A percentile compares a stretch with the other conserved stretches of the same genome.
Evolutionary conservation across 1,140 invertebrate species (phyloP).

Genomic region (Augochlora pura): DNA sequence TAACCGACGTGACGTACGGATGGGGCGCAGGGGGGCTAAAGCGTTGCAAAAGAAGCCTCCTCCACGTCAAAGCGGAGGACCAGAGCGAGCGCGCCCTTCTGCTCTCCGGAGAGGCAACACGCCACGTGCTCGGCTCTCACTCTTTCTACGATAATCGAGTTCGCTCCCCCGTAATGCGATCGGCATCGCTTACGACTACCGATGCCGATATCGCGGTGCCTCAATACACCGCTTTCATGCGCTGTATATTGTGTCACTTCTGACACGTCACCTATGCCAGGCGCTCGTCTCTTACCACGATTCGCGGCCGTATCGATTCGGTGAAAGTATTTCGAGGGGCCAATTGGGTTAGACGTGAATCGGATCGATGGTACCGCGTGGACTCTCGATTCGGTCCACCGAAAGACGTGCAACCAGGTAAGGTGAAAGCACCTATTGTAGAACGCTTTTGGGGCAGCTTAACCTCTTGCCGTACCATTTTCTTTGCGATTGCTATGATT

Average conservation of each 20-base stretch:
- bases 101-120: slow-evolving; percentile 5
- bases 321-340: slow-evolving; percentile 20
- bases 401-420: no score
- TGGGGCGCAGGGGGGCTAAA: slow-evolving; percentile 32
- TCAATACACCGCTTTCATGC: neutral
- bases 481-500: no score
- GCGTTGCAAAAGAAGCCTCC: slow-evolving; percentile 64
- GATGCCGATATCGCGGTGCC: slow-evolving; percentile 32
- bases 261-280: neutral
- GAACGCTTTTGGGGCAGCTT: no score
- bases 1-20: neutral
- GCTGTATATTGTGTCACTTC: slow-evolving; percentile 3
- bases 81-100: neutral
- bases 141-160: slow-evolving; percentile 61
- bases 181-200: slow-evolving; percentile 30
- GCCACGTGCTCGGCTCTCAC: slow-evolving; percentile 43
- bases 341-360: neutral
- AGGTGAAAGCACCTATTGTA: no score
- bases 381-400: neutral
- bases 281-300: neutral
- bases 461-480: no score
- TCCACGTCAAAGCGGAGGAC: slow-evolving; percentile 68
- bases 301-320: neutral
- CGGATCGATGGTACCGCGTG: neutral
- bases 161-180: slow-evolving; percentile 49